Conservation (phyloP, 2,797 vertebrate species). For the Lepus townsendii region DNA sequence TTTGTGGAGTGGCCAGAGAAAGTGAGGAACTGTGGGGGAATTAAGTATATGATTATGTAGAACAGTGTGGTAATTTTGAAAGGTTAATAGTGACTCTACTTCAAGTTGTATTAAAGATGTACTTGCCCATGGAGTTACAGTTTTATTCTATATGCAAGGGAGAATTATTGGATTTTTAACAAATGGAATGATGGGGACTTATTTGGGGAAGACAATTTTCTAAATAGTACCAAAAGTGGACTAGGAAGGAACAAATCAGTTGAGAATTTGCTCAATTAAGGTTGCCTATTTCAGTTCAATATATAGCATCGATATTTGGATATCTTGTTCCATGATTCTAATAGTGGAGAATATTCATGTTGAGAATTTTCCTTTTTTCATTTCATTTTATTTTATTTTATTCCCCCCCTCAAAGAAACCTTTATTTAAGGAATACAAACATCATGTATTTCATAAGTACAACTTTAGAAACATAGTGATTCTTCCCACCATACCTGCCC, state of each 20-base stretch:
- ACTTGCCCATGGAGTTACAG: not conserved
- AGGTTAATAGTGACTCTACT: not conserved
- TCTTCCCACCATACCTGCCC: no score
- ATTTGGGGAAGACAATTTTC: not conserved
- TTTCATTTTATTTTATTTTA: no score
- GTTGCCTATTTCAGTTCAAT: not conserved
- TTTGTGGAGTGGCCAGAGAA: not conserved
- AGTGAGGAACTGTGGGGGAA: not conserved
- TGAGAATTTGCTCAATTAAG: not conserved
- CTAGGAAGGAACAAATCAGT: not conserved
- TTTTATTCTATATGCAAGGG: not conserved
- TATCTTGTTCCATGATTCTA: not conserved
- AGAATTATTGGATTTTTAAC: not conserved
- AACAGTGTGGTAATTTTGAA: not conserved
- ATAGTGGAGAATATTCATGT: not conserved
- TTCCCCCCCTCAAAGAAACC: no score
- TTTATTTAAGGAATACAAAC: no score
- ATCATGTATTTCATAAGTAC: no score
- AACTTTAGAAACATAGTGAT: no score
- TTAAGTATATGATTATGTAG: not conserved
- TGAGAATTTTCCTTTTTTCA: not conserved
- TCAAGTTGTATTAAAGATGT: not conserved
- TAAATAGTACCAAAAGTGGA: not conserved
- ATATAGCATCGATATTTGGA: not conserved
- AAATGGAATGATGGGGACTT: not conserved